Conservation (phyloP, 2,888 invertebrate genomes). For the Junonia oenone region DNA sequence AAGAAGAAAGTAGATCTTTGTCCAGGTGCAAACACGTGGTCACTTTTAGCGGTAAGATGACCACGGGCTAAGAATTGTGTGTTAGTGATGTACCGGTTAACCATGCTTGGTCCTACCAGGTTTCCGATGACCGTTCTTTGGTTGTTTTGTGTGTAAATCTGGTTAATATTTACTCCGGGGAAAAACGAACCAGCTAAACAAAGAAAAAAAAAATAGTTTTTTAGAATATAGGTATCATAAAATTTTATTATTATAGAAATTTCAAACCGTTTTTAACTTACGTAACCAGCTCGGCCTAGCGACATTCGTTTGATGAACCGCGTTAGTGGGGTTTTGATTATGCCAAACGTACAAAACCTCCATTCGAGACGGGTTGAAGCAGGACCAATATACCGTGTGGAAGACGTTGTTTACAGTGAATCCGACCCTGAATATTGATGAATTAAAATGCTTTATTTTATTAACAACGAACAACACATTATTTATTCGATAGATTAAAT, state of each 20-base stretch:
- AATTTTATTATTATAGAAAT: neutral
- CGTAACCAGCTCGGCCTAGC: slow-evolving; percentile 68
- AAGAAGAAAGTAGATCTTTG: slow-evolving; percentile 79
- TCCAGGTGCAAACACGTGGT: slow-evolving; percentile 72
- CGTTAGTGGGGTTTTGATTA: slow-evolving; percentile 63
- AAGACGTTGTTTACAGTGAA: slow-evolving; percentile 66
- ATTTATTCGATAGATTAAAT: too few species aligned
- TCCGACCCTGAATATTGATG: slow-evolving; percentile 73
- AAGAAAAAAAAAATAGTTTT: neutral
- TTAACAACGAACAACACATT: too few species aligned
- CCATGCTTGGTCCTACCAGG: slow-evolving; percentile 49
- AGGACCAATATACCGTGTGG: slow-evolving; percentile 69
- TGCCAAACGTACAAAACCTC: slow-evolving; percentile 76
- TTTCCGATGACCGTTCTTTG: slow-evolving; percentile 50
- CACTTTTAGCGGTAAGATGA: slow-evolving; percentile 75
- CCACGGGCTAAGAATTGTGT: slow-evolving; percentile 69
- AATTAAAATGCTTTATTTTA: too few species aligned
- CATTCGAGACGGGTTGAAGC: slow-evolving; percentile 71
- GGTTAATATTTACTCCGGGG: slow-evolving; percentile 58
- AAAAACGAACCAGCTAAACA: slow-evolving; percentile 71
- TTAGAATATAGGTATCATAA: neutral
- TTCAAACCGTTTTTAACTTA: slow-evolving; percentile 29
- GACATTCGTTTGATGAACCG: slow-evolving; percentile 65
- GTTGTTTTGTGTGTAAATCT: slow-evolving; percentile 54
- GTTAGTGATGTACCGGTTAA: slow-evolving; percentile 66